Evolutionary conservation across 2,797 vertebrate genomes (phyloP).

Genomic region (Tadarida brasiliensis): DNA sequence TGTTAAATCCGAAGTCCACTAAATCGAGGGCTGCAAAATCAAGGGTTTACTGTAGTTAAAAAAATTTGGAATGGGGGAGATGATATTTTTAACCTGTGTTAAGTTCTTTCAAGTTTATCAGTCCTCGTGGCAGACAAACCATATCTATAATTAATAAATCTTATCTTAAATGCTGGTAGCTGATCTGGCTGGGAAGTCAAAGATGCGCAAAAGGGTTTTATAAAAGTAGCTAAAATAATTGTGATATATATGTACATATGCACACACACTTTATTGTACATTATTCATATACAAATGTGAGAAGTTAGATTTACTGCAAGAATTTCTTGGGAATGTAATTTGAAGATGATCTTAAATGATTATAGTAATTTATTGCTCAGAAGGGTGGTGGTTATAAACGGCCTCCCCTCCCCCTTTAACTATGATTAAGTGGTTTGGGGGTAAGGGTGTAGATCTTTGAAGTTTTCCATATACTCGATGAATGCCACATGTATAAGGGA

Average conservation of each 20-base stretch:
- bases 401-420: background rate
- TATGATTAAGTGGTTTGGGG: slow-evolving; percentile 59
- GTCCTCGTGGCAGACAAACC: background rate
- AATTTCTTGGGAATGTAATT: slow-evolving; percentile 53
- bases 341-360: slow-evolving; percentile 49
- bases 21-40: too few species aligned
- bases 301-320: background rate
- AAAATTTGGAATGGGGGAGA: background rate
- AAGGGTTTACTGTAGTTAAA: background rate
- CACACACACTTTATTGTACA: background rate
- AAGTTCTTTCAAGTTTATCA: slow-evolving; percentile 27
- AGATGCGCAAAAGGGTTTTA: background rate
- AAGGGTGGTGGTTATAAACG: background rate
- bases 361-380: slow-evolving; percentile 24
- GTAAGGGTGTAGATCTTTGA: slow-evolving; percentile 67
- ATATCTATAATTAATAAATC: background rate
- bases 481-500: slow-evolving; percentile 55
- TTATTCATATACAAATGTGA: slow-evolving; percentile 12
- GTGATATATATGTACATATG: background rate
- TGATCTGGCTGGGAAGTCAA: slow-evolving; percentile 4
- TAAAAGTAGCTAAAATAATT: background rate
- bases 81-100: background rate
- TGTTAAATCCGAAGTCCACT: too few species aligned
- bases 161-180: background rate
- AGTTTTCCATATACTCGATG: slow-evolving; percentile 54